Evolutionary conservation across 2,797 vertebrate species (phyloP).

Genomic region (Darevskia nairensis): DNA sequence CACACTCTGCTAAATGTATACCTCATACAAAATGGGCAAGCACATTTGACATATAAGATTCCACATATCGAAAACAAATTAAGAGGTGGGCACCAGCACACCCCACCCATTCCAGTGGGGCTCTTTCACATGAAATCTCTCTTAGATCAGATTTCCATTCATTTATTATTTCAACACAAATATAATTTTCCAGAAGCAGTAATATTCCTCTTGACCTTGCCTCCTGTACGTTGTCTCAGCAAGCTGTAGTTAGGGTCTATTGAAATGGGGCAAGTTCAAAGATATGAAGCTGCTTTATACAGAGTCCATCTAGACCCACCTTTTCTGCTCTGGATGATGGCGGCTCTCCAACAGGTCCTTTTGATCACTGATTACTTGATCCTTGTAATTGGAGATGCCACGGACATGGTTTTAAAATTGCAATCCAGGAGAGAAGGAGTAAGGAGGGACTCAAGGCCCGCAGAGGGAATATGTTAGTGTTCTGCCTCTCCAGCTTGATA

Average conservation of each 20-base stretch:
- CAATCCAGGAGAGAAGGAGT: neutral
- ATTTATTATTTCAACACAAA: neutral
- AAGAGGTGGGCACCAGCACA: neutral
- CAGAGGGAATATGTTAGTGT: neutral
- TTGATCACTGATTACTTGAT: neutral
- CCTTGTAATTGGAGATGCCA: neutral
- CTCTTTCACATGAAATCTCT: neutral
- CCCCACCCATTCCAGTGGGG: neutral
- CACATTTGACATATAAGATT: neutral
- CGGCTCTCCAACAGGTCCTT: neutral
- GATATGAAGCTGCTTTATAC: neutral
- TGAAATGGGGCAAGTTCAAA: neutral
- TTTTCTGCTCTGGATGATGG: neutral
- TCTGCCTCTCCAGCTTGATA: neutral
- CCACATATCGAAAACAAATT: neutral
- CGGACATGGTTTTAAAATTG: neutral
- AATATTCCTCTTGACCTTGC: neutral
- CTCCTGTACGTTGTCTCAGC: neutral
- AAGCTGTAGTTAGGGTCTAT: neutral
- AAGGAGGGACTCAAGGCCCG: neutral
- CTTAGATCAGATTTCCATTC: neutral
- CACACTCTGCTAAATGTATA: neutral
- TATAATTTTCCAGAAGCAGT: neutral
- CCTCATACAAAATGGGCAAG: neutral
- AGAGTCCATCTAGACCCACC: neutral